Conservation (phyloP, 2,113 vertebrate species). For the Elgaria multicarinata region DNA sequence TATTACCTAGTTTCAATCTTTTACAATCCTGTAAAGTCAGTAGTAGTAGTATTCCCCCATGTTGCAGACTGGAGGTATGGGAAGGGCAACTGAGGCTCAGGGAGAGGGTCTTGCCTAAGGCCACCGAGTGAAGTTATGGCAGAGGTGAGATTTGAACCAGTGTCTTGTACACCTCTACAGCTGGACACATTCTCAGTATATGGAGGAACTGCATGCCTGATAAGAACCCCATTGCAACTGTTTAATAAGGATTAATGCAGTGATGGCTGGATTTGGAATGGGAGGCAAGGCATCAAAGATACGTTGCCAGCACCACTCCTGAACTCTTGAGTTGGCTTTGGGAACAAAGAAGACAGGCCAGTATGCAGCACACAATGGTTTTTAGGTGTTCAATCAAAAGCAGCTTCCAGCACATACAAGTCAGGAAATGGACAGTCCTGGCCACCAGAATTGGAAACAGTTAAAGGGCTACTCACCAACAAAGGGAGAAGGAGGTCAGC, state of each 20-base stretch:
- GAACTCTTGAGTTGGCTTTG: neutral
- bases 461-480: slow-evolving; percentile 80
- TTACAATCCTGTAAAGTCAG: too few relatives aligned
- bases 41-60: too few relatives aligned
- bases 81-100: neutral
- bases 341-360: neutral
- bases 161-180: neutral
- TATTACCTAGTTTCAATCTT: too few relatives aligned
- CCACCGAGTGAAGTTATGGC: neutral
- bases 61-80: too few relatives aligned
- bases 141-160: neutral
- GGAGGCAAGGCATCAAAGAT: neutral
- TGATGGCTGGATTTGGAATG: neutral
- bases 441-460: rapidly evolving
- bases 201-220: neutral
- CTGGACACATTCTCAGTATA: neutral
- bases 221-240: neutral
- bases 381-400: neutral
- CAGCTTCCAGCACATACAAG: neutral
- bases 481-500: slow-evolving; percentile 86
- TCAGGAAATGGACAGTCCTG: neutral
- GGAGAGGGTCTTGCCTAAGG: neutral
- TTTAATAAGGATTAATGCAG: neutral
- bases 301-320: neutral
- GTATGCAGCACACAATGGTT: neutral